Base-by-base conservation (phyloP, 2,797 vertebrate genomes). In the Euthynnus affinis region DNA sequence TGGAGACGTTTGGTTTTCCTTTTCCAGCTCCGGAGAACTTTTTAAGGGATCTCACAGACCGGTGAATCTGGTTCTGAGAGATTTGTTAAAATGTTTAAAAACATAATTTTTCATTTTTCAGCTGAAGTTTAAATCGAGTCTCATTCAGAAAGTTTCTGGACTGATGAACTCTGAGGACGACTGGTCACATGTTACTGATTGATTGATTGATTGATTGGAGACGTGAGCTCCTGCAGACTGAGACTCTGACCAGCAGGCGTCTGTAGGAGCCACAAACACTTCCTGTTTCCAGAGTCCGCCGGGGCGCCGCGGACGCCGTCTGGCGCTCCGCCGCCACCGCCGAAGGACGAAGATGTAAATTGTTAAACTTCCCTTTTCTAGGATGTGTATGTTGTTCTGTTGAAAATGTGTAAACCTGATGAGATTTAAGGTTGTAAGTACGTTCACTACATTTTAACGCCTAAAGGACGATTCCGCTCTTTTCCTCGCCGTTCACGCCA, bases 371-470 rank as follows among this genome's bases (percentile, higher is more conserved):
- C 64, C 44, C 44, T 81, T 63, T 75, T 37, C 53, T 6, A 68
- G 37, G 64, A 76, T 80, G 76, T 82, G 34, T 69, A 59, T 82
- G 71, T 80, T 74, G 46, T 73, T 74, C 48, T 70, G 62, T 40
- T 75, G 23, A 48, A 69, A 27, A 13, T 15, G 60, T 78, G 10
- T 6, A 34, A 66, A 64, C 17, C 57, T 81, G 42, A 44, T 37
- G 20, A 59, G 46, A 52, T 70, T 52, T 63, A 57, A 64, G 4
- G 56, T 76, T 64, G 18, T 74, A 8, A 51, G 70, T 69, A 15
- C 1, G 5, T 68, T 88, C 81, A 82, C 79, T 86, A 86, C 87
- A 60, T 17, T 60, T 76, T n/a, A 32, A 40, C 49, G 73, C 64
- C 65, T 40, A 42, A 48, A 55, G 70, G 72, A 44, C 69, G 13